A percentile compares a stretch with the other conserved stretches of the same genome.
Evolutionary conservation across 2,797 vertebrate genomes (phyloP).

Genomic region (Staurois parvus): DNA sequence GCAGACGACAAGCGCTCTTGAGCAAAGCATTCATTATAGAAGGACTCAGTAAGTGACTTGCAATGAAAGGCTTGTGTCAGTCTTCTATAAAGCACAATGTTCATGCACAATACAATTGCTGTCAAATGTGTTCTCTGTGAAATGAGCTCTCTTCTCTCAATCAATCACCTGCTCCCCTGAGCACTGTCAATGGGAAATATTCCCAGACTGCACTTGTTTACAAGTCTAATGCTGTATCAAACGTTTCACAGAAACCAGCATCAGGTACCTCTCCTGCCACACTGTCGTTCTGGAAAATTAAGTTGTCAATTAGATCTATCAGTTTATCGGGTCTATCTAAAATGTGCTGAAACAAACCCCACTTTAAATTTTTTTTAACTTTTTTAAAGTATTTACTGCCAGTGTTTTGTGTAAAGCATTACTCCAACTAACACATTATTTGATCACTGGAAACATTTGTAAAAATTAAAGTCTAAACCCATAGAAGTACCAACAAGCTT

Average conservation of each 20-base stretch:
- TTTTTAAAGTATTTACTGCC: too few relatives aligned
- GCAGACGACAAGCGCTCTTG: too few relatives aligned
- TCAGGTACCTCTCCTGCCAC: conserved; percentile 16
- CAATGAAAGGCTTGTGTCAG: not conserved
- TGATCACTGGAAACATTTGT: too few relatives aligned
- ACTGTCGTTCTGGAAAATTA: conserved; percentile 3
- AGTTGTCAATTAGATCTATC: conserved; percentile 28
- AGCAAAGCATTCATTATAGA: not conserved
- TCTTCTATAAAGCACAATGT: not conserved
- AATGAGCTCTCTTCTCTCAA: conserved; percentile 29
- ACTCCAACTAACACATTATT: too few relatives aligned
- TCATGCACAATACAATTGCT: conserved; percentile 11
- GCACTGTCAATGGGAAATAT: conserved; percentile 30
- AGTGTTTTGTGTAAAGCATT: too few relatives aligned
- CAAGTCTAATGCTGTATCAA: conserved; percentile 35
- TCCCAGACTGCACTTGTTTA: conserved; percentile 45
- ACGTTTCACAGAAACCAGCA: conserved; percentile 17
- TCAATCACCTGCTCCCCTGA: conserved; percentile 5
- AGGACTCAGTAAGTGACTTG: not conserved
- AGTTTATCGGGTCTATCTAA: not conserved
- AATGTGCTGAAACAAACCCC: too few relatives aligned
- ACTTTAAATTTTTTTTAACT: too few relatives aligned
- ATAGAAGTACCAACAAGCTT: too few relatives aligned
- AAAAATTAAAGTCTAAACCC: too few relatives aligned
- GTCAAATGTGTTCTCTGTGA: conserved; percentile 18